Evolutionary conservation across 2,888 invertebrate species (phyloP), one percentile per base, ranked within the genome.

Genomic region (Epinotia brunnichana): DNA sequence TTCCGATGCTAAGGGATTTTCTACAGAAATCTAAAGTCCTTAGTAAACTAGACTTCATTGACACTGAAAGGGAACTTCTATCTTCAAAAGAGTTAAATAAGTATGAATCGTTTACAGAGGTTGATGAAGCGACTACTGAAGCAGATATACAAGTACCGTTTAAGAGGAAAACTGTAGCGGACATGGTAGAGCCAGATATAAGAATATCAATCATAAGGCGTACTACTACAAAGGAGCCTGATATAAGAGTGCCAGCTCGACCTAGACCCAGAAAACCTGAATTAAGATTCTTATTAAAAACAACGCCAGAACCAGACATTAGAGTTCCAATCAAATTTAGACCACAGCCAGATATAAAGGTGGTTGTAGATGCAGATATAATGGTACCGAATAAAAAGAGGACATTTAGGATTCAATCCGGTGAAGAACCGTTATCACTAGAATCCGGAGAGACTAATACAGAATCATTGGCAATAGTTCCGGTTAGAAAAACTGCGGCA

Each of bases 391-490:
- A 17, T 63, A n/a, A 24, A 19, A 63, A 63, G 19, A 11, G 29
- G 2, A 13, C 11, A 54, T 10, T 7, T 11, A 56, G 21, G 11
- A 4, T 24, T 15, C n/a, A 11, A 9, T 9, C 7, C 2, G 19
- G 7, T 13, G 35, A 35, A 35, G 35, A 7, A 9, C 9, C 7
- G 0, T 1, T 53, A n/a, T 9, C 7, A 7, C 9, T 15, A 35
- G 29, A 48, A 48, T n/a, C 15, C 1, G 15, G 24, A 48, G 17
- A 17, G 7, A 39, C 21, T 5, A 66, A 10, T 41, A 39, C 41
- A 54, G 54, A 24, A 56, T 21, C 54, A 17, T 41, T 66, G 24
- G 54, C 5, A 1, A 56, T 64, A 54, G 64, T 66, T 4, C 56
- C 66, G 7, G 66, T 66, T 24, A 54, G 54, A 21, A 56, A 41